Conservation (phyloP, 2,113 vertebrate species). For the Steatornis caripensis region DNA sequence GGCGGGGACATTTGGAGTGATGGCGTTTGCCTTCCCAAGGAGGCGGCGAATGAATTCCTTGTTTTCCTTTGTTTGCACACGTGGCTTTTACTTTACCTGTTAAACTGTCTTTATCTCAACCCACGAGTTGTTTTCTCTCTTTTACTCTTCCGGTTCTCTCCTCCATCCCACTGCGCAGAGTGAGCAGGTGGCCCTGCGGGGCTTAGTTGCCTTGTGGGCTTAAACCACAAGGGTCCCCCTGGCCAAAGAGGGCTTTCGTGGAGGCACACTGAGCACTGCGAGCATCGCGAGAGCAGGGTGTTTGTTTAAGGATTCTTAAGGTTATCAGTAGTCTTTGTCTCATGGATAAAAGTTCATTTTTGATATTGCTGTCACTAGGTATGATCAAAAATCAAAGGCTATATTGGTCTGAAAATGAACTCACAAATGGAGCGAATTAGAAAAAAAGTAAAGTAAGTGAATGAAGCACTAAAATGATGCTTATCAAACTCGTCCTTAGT, state of each 20-base stretch:
- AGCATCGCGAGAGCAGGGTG: neutral
- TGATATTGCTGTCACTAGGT: neutral
- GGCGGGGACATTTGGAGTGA: too few relatives aligned
- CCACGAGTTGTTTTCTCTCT: too few relatives aligned
- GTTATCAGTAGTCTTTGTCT: neutral
- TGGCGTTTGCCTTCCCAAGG: too few relatives aligned
- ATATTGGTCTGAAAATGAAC: neutral
- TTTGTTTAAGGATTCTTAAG: neutral
- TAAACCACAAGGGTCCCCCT: too few relatives aligned
- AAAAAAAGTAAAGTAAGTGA: neutral
- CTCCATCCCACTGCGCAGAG: too few relatives aligned
- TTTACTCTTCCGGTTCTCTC: too few relatives aligned
- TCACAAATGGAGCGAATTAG: neutral
- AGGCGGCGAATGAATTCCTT: too few relatives aligned
- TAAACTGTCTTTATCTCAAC: too few relatives aligned
- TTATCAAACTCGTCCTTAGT: neutral
- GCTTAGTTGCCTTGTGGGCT: too few relatives aligned
- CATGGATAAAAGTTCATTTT: rapidly evolving
- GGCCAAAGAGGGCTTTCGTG: neutral
- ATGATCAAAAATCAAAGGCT: neutral
- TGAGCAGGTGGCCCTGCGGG: too few relatives aligned
- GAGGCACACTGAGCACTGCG: neutral
- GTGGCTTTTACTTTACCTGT: too few relatives aligned
- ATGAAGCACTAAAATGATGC: neutral
- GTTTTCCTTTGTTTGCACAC: too few relatives aligned